Evolutionary conservation across 2,888 invertebrate genomes (phyloP).

Genomic region (Carcina quercana): DNA sequence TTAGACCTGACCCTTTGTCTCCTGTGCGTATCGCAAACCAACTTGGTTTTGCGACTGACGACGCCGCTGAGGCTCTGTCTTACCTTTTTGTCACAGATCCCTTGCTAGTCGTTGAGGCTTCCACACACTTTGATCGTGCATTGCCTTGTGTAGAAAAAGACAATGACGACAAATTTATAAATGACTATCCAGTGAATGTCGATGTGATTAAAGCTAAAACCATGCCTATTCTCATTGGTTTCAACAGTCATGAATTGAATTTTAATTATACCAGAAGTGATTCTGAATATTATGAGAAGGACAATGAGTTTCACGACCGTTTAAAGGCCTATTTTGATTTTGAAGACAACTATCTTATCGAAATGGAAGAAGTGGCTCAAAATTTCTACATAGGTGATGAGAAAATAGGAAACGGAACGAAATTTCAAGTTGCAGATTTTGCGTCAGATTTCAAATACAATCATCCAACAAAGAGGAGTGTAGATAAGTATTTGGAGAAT

Average conservation of each 20-base stretch:
- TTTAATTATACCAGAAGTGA: slow-evolving; percentile 16
- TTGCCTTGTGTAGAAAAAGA: slow-evolving; percentile 42
- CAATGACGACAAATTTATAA: slow-evolving; percentile 30
- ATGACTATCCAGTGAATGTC: slow-evolving; percentile 28
- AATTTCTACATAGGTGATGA: slow-evolving; percentile 25
- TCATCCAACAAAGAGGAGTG: slow-evolving; percentile 19
- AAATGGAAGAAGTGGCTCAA: slow-evolving; percentile 17
- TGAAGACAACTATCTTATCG: slow-evolving; percentile 11
- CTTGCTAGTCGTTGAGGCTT: slow-evolving; percentile 23
- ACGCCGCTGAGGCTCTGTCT: slow-evolving; percentile 27
- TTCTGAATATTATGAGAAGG: slow-evolving; percentile 20
- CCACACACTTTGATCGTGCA: slow-evolving; percentile 16
- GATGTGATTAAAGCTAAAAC: slow-evolving; percentile 27
- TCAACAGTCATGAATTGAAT: slow-evolving; percentile 32
- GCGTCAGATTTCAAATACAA: slow-evolving; percentile 19
- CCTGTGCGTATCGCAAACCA: slow-evolving; percentile 30
- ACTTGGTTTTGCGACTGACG: slow-evolving; percentile 23
- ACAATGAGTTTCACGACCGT: slow-evolving; percentile 21
- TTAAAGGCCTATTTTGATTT: slow-evolving; percentile 5
- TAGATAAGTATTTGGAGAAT: slow-evolving; percentile 18
- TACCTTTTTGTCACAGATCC: slow-evolving; percentile 25
- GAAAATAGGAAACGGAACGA: slow-evolving; percentile 11
- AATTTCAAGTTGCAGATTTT: slow-evolving; percentile 17
- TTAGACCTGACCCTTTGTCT: slow-evolving; percentile 25
- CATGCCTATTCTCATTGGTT: slow-evolving; percentile 38